Evolutionary conservation across 2,797 vertebrate genomes (phyloP), one percentile per base, ranked within the genome.

Genomic region (Crossoptilon crossoptilon): DNA sequence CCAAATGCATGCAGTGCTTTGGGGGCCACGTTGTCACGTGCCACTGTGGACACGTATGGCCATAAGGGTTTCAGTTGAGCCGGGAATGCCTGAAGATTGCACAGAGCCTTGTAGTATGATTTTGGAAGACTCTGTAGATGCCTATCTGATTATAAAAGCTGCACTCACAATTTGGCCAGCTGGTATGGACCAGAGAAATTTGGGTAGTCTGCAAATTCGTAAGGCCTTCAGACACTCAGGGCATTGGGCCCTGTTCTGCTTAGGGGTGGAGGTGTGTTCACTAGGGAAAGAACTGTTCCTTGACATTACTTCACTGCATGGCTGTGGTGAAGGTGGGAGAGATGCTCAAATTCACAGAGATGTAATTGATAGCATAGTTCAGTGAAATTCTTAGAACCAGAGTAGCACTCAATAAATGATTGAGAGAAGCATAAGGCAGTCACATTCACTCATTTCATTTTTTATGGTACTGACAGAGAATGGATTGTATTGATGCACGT

Each of bases 1-100:
- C 13, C 18, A 7, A 4, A 4, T 31, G 13, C 15, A 59, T 86
- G 18, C 46, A 43, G 1, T 69, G 49, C n/a, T 35, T 31, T 10
- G 37, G 81, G 23, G 29, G 15, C 44, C 68, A 33, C 7, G 0
- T 5, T 86, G 49, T 15, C 29, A 19, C 8, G 8, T 9, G 5
- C 4, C 2, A 1, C 18, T 17, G 8, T 4, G 4, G 4, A 44
- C 7, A 2, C 3, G 31, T 12, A 1, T 44, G 22, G 29, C 37
- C n/a, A 17, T 41, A 33, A 49, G 3, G 48, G 19, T 83, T 85
- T 77, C 26, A 2, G n/a, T 7, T 69, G 26, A 23, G 12, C 14
- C 10, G 7, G 5, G 29, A 7, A 63, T 22, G 6, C 4, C 73
- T 51, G 53, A 7, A 64, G 41, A 21, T 68, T 51, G 21, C 12